Evolutionary conservation across 2,888 invertebrate genomes (phyloP).

Genomic region (Drosophila suboccidentalis): DNA sequence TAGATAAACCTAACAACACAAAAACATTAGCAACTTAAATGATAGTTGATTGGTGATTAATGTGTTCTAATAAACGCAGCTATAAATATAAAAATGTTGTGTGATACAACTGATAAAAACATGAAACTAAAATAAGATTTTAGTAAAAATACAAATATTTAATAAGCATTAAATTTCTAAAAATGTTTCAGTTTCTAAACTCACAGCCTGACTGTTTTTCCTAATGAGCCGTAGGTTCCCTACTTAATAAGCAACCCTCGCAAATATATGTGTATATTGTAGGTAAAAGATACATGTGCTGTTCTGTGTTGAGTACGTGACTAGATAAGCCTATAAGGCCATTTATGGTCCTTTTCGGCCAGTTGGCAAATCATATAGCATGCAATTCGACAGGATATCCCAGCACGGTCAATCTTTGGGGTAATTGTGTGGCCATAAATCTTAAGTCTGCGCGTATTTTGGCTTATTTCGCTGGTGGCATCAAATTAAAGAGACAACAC

Average conservation of each 20-base stretch:
- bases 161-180: neutral
- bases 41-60: no score
- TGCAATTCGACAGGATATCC: conserved; percentile 28
- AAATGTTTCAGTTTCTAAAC: neutral
- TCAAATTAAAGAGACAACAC: conserved; percentile 51
- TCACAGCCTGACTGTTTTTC: neutral
- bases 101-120: neutral
- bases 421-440: conserved; percentile 74
- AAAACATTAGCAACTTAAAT: no score
- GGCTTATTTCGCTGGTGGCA: conserved; percentile 40
- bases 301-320: conserved; percentile 60
- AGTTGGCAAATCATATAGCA: conserved; percentile 43
- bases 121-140: neutral
- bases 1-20: no score
- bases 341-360: conserved; percentile 10
- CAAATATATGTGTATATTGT: neutral
- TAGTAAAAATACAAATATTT: neutral
- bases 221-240: neutral
- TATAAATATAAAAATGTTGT: neutral
- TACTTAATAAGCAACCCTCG: conserved; percentile 38
- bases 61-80: neutral
- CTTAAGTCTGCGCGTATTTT: conserved; percentile 50
- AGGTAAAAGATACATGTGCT: conserved; percentile 20
- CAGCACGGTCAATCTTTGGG: conserved; percentile 22
- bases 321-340: conserved; percentile 64